These are phyloP conservation scores for Itoplectis maculator DNA, from an alignment of 2,888 invertebrate species.

Conservation along the genomic window DNA sequence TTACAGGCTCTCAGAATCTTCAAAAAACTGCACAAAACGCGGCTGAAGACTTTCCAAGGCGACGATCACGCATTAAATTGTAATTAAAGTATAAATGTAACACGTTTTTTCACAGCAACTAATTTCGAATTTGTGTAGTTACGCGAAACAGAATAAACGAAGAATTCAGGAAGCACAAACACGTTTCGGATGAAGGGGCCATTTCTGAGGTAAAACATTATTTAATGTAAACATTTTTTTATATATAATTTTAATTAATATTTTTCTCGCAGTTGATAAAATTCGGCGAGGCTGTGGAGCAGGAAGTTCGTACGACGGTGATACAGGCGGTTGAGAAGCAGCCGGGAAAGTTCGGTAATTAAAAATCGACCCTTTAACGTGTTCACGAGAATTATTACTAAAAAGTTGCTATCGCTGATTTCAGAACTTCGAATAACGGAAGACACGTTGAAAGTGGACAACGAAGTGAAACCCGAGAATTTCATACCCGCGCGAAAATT, in stretches of 20 bases:
- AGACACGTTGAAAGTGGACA: conserved; percentile 88
- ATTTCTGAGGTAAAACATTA: conserved; percentile 87
- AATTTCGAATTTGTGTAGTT: conserved; percentile 80
- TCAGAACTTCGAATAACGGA: conserved; percentile 87
- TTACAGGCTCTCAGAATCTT: conserved; percentile 89
- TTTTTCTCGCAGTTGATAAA: conserved; percentile 87
- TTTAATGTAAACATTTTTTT: not conserved
- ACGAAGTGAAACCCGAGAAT: conserved; percentile 80
- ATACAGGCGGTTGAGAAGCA: conserved; percentile 90
- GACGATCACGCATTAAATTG: conserved; percentile 87
- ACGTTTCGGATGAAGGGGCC: conserved; percentile 86
- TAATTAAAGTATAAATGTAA: conserved; percentile 70
- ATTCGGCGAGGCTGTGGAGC: conserved; percentile 89
- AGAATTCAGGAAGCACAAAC: conserved; percentile 89
- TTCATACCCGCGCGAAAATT: conserved; percentile 60
- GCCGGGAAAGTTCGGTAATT: conserved; percentile 87
- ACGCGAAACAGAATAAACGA: conserved; percentile 91
- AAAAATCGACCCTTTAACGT: not conserved
- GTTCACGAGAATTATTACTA: no score
- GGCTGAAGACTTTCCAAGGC: conserved; percentile 88
- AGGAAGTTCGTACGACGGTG: conserved; percentile 89
- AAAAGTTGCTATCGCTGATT: no score
- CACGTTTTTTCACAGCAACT: not conserved
- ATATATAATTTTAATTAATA: conserved; percentile 44
- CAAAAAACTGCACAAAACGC: conserved; percentile 90